Conservation (phyloP, 2,113 vertebrate species). For the Orthonyx spaldingii region DNA sequence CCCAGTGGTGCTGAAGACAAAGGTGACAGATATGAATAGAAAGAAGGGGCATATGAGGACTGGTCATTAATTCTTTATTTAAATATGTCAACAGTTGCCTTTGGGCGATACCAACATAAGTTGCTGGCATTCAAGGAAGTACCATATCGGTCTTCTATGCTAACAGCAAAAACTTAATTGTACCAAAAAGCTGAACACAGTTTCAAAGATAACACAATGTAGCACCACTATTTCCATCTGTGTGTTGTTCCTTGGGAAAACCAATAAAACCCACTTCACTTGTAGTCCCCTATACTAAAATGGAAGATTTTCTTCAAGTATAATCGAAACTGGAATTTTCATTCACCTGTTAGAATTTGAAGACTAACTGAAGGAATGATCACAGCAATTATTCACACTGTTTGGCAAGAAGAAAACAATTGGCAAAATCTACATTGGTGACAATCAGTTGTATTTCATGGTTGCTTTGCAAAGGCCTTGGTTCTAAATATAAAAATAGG, state of each 20-base stretch:
- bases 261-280: neutral
- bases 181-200: conserved; percentile 11
- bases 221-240: conserved; percentile 3
- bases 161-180: conserved; percentile 12
- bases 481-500: conserved; percentile 39
- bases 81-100: neutral
- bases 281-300: neutral
- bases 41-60: neutral
- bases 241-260: neutral
- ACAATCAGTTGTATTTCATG: conserved; percentile 33
- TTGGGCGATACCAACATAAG: neutral
- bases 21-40: neutral
- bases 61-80: neutral
- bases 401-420: neutral
- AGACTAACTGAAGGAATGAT: neutral
- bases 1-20: neutral
- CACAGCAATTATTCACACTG: neutral
- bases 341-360: neutral
- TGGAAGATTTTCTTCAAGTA: neutral
- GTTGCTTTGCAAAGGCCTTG: conserved; percentile 14
- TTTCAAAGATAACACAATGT: conserved; percentile 34
- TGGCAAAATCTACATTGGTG: neutral
- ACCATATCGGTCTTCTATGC: neutral
- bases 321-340: neutral
- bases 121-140: neutral